A percentile compares a stretch with the other conserved stretches of the same genome.
Conservation (phyloP, 2,888 invertebrate genomes). For the Nasonia oneida region DNA sequence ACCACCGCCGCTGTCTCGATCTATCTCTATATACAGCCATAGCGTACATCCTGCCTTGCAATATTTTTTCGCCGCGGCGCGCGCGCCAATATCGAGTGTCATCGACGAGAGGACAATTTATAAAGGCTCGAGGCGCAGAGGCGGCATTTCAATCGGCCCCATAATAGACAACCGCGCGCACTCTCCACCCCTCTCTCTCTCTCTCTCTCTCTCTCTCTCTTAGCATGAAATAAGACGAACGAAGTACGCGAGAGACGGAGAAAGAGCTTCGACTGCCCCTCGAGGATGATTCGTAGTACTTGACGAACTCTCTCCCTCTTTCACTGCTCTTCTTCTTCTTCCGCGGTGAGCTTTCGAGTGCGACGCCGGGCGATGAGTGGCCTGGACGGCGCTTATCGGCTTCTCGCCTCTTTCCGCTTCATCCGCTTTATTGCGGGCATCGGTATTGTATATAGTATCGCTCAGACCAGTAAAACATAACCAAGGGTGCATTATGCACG, state of each 20-base stretch:
- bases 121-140: constrained; percentile 28
- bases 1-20: background rate
- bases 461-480: too few relatives aligned
- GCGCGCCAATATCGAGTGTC: constrained; percentile 35
- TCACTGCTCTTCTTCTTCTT: background rate
- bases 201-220: background rate
- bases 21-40: background rate
- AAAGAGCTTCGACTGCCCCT: background rate
- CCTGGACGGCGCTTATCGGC: constrained; percentile 39
- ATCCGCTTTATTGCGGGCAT: background rate
- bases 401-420: constrained; percentile 14
- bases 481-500: too few relatives aligned
- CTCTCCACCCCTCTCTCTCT: background rate
- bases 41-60: background rate
- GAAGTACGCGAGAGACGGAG: constrained; percentile 13
- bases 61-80: constrained; percentile 7
- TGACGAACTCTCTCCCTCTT: constrained; percentile 29
- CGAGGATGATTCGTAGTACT: constrained; percentile 34
- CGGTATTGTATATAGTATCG: background rate
- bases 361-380: background rate
- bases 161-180: constrained; percentile 9
- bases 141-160: constrained; percentile 39
- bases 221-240: constrained; percentile 38
- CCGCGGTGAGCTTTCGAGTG: constrained; percentile 30
- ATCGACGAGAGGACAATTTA: constrained; percentile 51